Base-by-base conservation (phyloP, 2,888 invertebrate genomes). In the Vannuccia rotundouncinata region DNA sequence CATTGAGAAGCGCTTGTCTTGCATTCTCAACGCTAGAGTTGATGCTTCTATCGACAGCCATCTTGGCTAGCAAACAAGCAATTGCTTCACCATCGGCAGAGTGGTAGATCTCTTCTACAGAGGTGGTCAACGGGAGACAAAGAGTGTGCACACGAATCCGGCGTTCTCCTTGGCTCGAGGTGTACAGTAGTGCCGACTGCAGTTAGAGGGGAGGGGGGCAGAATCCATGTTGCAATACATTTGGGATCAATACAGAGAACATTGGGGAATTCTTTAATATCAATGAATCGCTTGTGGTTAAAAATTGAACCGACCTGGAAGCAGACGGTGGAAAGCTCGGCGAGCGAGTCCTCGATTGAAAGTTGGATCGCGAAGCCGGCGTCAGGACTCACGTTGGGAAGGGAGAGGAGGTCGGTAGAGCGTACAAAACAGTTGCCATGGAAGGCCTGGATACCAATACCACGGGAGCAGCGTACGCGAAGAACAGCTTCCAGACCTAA, bases 351-450 rank as follows among this genome's bases (percentile, higher is more conserved):
- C 83, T 98, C 98, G 79, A 98, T 95, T 0, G 95, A 92, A 82
- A 96, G 92, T 90, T 99, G 98, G 93, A 98, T 97, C 77, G 95
- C 98, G 88, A 95, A 97, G 25, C 95, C 97, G 1, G 95, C 93
- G 89, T 99, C 99, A 0, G 99, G 98, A 86, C 96, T 98, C 81
- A 97, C 93, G 90, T 98, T 98, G 59, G 99, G 97, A 84, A 99
- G 89, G 13, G 95, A 95, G 81, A 99, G 90, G 80, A 99, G 90
- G 90, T 99, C 98, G 0, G 97, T 96, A 0, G 98, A 97, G 0
- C 99, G 91, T 77, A 99, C 98, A 89, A 99, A 99, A 91, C 97
- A 97, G 89, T 98, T 98, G 60, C 99, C 99, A 89, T 98, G 97
- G 92, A 99, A 99, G 86, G 96, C 95, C 89, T 98, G 96, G 85